These are phyloP conservation scores for Fregata magnificens DNA, from an alignment of 2,113 vertebrate species.

Conservation along the genomic window DNA sequence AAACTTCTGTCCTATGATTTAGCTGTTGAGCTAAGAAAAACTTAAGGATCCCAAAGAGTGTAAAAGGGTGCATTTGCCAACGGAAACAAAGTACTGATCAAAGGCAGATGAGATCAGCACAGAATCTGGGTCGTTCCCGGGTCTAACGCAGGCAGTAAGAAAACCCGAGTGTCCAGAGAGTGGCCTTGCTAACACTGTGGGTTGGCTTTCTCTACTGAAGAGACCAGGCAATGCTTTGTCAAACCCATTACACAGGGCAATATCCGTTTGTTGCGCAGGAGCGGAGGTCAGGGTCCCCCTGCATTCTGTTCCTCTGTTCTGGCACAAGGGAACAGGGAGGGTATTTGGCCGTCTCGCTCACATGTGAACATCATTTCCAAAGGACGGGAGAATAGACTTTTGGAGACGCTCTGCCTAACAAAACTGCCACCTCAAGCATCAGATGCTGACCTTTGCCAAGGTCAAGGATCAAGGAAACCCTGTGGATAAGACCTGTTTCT, in stretches of 20 bases:
- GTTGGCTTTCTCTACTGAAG: background rate
- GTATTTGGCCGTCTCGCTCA: background rate
- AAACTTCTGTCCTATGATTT: background rate
- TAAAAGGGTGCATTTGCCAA: background rate
- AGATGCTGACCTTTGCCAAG: background rate
- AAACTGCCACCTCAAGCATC: background rate
- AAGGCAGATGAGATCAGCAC: background rate
- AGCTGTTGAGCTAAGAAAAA: background rate
- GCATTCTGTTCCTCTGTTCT: background rate
- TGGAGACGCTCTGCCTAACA: background rate
- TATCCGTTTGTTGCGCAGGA: rapidly evolving
- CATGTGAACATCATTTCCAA: background rate
- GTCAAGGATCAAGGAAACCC: background rate
- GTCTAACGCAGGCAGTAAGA: background rate
- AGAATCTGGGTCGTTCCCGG: background rate
- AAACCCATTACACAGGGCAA: background rate
- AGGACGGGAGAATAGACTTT: background rate
- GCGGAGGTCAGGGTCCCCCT: background rate
- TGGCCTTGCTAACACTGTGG: background rate
- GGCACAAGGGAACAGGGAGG: background rate
- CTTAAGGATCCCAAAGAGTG: background rate
- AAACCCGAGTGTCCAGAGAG: background rate
- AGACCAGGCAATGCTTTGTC: background rate
- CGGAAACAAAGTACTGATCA: background rate
- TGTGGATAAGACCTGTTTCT: background rate